A percentile compares a stretch with the other conserved stretches of the same genome.
Evolutionary conservation across 2,797 vertebrate species (phyloP).

Genomic region (Semotilus atromaculatus): DNA sequence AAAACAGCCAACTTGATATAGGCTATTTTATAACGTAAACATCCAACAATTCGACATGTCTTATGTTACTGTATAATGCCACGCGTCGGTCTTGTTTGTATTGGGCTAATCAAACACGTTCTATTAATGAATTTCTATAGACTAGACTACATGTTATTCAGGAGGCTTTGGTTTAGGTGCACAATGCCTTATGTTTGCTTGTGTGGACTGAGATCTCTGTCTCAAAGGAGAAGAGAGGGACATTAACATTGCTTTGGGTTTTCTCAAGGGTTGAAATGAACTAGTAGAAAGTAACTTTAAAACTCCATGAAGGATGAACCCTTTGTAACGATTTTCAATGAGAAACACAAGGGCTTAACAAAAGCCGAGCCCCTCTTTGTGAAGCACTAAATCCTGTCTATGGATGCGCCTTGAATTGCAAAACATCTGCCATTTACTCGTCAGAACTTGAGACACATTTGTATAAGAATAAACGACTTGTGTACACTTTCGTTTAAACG

Average conservation of each 20-base stretch:
- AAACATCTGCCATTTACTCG: slow-evolving; percentile 86
- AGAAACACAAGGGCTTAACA: slow-evolving; percentile 80
- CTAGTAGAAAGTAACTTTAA: slow-evolving; percentile 86
- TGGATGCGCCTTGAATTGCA: slow-evolving; percentile 84
- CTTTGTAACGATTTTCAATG: slow-evolving; percentile 74
- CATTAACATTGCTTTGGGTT: slow-evolving; percentile 87
- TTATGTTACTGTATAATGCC: slow-evolving; percentile 63
- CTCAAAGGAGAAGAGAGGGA: slow-evolving; percentile 80
- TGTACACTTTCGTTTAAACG: slow-evolving; percentile 66
- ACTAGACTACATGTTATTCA: slow-evolving; percentile 76
- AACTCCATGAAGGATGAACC: slow-evolving; percentile 84
- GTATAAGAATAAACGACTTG: slow-evolving; percentile 76
- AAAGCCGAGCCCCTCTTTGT: slow-evolving; percentile 77
- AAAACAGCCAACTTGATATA: slow-evolving; percentile 41
- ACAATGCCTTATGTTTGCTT: slow-evolving; percentile 79
- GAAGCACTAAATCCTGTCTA: slow-evolving; percentile 76
- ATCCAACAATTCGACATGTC: background rate
- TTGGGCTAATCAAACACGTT: slow-evolving; percentile 79
- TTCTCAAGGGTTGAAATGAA: slow-evolving; percentile 82
- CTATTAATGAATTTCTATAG: slow-evolving; percentile 85
- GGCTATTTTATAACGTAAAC: background rate
- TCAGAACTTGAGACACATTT: slow-evolving; percentile 73
- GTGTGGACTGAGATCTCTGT: slow-evolving; percentile 76
- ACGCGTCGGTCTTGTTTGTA: slow-evolving; percentile 74
- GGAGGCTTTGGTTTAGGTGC: slow-evolving; percentile 73